phyloP scores from a whole-genome alignment of 2,888 invertebrate species.

The Eupithecia inturbata region DNA sequence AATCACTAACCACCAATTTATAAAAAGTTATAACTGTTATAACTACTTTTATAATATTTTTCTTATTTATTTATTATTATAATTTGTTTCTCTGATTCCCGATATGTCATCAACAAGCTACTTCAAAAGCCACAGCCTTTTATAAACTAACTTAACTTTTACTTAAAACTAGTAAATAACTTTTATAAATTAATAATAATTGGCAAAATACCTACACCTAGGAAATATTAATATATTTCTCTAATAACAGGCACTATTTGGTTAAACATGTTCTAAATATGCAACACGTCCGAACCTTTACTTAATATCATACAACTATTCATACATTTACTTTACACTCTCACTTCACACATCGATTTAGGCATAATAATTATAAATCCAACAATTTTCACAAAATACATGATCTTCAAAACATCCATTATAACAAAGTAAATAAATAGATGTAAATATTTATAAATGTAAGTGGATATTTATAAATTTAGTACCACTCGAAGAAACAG shows the following conservation, averaged over 20 bases:
- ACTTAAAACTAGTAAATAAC: conserved; percentile 46
- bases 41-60: conserved; percentile 15
- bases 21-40: conserved; percentile 22
- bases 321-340: background rate
- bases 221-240: conserved; percentile 51
- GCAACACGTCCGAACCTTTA: background rate
- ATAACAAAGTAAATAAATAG: background rate
- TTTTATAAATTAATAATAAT: conserved; percentile 53
- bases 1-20: conserved; percentile 39
- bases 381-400: background rate
- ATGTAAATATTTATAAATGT: background rate
- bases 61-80: background rate
- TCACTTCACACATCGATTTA: background rate
- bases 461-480: background rate
- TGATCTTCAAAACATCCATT: background rate
- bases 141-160: conserved; percentile 48
- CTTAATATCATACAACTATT: background rate
- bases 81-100: background rate
- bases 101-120: conserved; percentile 31
- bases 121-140: conserved; percentile 55
- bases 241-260: conserved; percentile 59
- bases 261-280: conserved; percentile 36
- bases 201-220: conserved; percentile 66
- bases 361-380: background rate
- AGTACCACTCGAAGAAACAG: background rate